A percentile compares a stretch with the other conserved stretches of the same genome.
phyloP scores from a whole-genome alignment of 1,140 invertebrate genomes.

The Nephotettix cincticeps region DNA sequence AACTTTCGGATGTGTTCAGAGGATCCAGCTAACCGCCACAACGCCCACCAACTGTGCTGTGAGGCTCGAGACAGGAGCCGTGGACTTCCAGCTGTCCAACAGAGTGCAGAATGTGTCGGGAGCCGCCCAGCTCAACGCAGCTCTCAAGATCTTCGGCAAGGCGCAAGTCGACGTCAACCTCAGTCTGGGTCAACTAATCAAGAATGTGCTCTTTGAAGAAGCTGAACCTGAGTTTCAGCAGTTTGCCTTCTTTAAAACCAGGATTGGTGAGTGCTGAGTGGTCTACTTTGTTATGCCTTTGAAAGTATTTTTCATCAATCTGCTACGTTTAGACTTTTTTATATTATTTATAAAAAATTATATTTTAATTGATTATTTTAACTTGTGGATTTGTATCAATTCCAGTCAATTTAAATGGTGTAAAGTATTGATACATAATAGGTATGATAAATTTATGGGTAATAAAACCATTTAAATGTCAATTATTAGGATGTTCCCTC shows the following conservation, averaged over 20 bases:
- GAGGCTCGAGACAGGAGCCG: constrained; percentile 86
- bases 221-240: constrained; percentile 96
- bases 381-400: no score
- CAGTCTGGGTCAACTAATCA: constrained; percentile 89
- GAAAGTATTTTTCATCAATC: no score
- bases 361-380: no score
- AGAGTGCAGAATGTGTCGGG: constrained; percentile 85
- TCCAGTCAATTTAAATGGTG: no score
- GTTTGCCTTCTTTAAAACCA: constrained; percentile 95
- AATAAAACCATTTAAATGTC: no score
- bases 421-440: no score
- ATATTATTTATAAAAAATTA: no score
- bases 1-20: no score
- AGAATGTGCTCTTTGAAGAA: constrained; percentile 94
- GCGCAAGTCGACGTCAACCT: constrained; percentile 93
- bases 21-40: constrained; percentile 96
- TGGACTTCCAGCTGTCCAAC: constrained; percentile 92
- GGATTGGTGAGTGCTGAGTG: constrained; percentile 60
- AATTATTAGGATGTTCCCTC: no score
- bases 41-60: constrained; percentile 97
- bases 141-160: constrained; percentile 86
- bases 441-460: no score
- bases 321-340: no score
- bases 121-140: constrained; percentile 58
- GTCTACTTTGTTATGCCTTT: no score